These are phyloP conservation scores for Trichoplax adhaerens DNA, from an alignment of 37 sponge, comb jelly and placozoan genomes.

Conservation along the genomic window DNA sequence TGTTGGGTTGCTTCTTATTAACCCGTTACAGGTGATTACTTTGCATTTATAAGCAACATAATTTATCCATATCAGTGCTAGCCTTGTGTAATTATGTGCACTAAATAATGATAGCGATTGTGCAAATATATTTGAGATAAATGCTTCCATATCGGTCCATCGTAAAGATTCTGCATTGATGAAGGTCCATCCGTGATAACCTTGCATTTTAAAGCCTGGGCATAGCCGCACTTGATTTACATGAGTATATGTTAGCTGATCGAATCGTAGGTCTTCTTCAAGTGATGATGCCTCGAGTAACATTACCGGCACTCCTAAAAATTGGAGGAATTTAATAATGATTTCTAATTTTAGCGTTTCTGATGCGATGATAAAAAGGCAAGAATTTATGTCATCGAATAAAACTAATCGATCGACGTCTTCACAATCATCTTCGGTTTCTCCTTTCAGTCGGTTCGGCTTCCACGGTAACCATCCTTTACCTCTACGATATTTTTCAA, in stretches of 20 bases:
- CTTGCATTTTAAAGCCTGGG: too few relatives aligned
- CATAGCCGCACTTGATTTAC: too few relatives aligned
- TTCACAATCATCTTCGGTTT: conserved; percentile 28
- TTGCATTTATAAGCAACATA: not conserved
- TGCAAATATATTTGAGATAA: conserved; percentile 28
- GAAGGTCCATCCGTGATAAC: too few relatives aligned
- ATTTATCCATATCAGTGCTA: conserved; percentile 24
- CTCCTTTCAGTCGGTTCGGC: conserved; percentile 8
- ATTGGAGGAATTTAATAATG: conserved; percentile 36
- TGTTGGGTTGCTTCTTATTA: too few relatives aligned
- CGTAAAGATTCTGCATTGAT: too few relatives aligned
- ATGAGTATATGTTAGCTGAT: too few relatives aligned
- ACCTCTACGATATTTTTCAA: conserved; percentile 33
- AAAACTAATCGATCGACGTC: conserved; percentile 56
- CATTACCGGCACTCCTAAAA: conserved; percentile 25
- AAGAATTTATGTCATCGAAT: conserved; percentile 50
- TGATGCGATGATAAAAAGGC: conserved; percentile 27
- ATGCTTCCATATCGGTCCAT: not conserved
- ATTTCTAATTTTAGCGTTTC: conserved; percentile 21
- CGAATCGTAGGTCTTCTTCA: too few relatives aligned
- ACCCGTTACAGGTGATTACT: too few relatives aligned
- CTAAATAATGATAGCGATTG: conserved; percentile 29
- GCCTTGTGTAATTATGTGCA: not conserved
- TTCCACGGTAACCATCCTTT: conserved; percentile 35
- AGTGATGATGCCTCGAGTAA: too few relatives aligned